Base-by-base conservation (phyloP, 1,140 invertebrate species). In the Anthonomus grandis region DNA sequence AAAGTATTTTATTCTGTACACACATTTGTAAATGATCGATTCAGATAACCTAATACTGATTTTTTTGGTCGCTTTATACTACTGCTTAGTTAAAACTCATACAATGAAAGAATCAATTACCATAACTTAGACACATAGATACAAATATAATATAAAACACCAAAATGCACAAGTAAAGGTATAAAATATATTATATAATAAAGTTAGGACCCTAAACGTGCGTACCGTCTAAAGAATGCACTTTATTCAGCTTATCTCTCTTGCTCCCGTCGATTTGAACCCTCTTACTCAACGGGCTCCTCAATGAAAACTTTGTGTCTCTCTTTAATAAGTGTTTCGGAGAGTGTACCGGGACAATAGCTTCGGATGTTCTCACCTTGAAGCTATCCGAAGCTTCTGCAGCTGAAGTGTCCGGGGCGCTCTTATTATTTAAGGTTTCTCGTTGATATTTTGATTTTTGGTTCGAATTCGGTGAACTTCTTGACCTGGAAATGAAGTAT, bases 291-390 rank as follows among this genome's bases (percentile, higher is more conserved):
- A 71, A 44, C 2, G 71, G 68, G 10, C 68, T 67, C 44, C 59
- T 68, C 10, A 70, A 45, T 12, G 65, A 68, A 46, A 72, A 72
- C 36, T 69, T 72, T 6, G 64, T 63, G 17, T 73, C 65, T 39
- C 62, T 68, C 31, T 64, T 66, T 1, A 42, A 54, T 12, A 58
- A 17, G 36, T 61, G 57, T 53, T 71, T 71, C 12, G 71, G 63
- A n/a, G 68, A 65, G 63, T 69, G 69, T 23, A 72, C 59, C 4
- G 71, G 68, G 2, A 67, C 64, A 42, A 65, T 56, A 38, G 57
- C 49, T 46, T 55, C 50, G 1, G 46, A 22, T 12, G 21, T 12
- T 36, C 52, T 60, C 22, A 63, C 50, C 37, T 63, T 67, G 19
- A 62, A 56, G 45, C 46, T 60, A 4, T 67, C 64, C 12, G 36